phyloP scores from a whole-genome alignment of 2,797 vertebrate genomes.

The Amniataba percoides region DNA sequence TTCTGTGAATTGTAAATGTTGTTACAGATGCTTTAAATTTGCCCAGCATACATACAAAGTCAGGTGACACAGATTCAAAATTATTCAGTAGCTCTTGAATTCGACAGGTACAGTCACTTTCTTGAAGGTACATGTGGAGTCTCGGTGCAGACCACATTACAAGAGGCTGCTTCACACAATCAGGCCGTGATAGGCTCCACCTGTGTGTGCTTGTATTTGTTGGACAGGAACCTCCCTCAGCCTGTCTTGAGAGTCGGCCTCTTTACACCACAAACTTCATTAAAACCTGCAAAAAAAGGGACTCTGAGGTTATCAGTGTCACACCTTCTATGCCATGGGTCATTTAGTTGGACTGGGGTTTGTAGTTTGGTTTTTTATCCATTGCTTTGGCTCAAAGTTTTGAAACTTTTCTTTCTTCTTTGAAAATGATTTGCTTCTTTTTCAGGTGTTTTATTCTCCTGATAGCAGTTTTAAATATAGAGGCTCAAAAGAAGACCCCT shows the following conservation, averaged over 20 bases:
- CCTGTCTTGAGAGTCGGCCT: background rate
- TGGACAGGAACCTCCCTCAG: background rate
- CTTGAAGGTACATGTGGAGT: background rate
- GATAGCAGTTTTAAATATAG: slow-evolving; percentile 19
- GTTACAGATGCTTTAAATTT: background rate
- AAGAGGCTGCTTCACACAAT: slow-evolving; percentile 1
- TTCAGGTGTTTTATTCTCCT: slow-evolving; percentile 72
- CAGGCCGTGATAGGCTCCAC: slow-evolving; percentile 66
- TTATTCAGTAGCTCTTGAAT: background rate
- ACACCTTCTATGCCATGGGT: slow-evolving; percentile 59
- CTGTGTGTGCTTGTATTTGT: slow-evolving; percentile 56
- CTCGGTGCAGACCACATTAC: background rate
- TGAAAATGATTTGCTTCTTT: slow-evolving; percentile 22
- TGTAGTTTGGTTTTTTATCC: background rate
- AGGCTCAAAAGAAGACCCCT: slow-evolving; percentile 53
- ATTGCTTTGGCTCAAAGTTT: background rate
- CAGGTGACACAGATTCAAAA: background rate
- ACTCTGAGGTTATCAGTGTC: background rate
- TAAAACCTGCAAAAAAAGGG: slow-evolving; percentile 18
- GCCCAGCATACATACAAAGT: background rate
- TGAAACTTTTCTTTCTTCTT: background rate
- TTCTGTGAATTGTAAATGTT: background rate
- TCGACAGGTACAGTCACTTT: background rate
- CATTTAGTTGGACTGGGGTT: slow-evolving; percentile 56
- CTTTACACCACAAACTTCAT: background rate